These are phyloP conservation scores for Achlya flavicornis DNA, from an alignment of 2,888 invertebrate species.

Conservation along the genomic window DNA sequence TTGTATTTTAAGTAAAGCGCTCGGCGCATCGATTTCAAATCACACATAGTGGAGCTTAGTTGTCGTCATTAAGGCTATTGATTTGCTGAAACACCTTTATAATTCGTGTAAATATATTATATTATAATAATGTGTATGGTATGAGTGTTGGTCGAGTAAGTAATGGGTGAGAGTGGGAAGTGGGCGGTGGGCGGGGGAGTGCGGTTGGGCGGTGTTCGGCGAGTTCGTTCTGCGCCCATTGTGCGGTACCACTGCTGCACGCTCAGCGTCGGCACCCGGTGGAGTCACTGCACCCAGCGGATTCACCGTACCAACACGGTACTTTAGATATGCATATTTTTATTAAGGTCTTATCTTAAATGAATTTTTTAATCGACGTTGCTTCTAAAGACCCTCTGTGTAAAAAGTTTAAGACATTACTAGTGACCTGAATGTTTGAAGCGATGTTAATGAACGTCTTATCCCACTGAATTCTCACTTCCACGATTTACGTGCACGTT, in stretches of 20 bases:
- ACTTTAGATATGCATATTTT: slow-evolving; percentile 83
- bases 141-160: slow-evolving; percentile 61
- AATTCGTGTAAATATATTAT: slow-evolving; percentile 83
- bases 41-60: slow-evolving; percentile 82
- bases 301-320: slow-evolving; percentile 58
- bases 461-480: slow-evolving; percentile 81
- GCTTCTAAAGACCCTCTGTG: slow-evolving; percentile 83
- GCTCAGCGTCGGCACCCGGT: slow-evolving; percentile 15
- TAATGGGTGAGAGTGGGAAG: slow-evolving; percentile 41
- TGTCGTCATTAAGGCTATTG: slow-evolving; percentile 79
- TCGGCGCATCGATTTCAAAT: slow-evolving; percentile 78
- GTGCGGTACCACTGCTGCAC: slow-evolving; percentile 20
- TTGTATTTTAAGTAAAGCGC: slow-evolving; percentile 75
- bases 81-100: slow-evolving; percentile 80
- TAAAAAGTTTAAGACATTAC: slow-evolving; percentile 82
- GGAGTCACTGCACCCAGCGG: slow-evolving; percentile 30
- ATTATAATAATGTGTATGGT: slow-evolving; percentile 78
- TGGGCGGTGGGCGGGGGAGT: slow-evolving; percentile 37
- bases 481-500: slow-evolving; percentile 79
- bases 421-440: slow-evolving; percentile 83
- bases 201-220: slow-evolving; percentile 27
- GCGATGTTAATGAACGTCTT: slow-evolving; percentile 75
- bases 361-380: slow-evolving; percentile 83
- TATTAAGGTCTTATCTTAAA: slow-evolving; percentile 81
- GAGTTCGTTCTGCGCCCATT: too few species aligned